Conservation (phyloP, 2,113 vertebrate species). For the Brachyistius frenatus region DNA sequence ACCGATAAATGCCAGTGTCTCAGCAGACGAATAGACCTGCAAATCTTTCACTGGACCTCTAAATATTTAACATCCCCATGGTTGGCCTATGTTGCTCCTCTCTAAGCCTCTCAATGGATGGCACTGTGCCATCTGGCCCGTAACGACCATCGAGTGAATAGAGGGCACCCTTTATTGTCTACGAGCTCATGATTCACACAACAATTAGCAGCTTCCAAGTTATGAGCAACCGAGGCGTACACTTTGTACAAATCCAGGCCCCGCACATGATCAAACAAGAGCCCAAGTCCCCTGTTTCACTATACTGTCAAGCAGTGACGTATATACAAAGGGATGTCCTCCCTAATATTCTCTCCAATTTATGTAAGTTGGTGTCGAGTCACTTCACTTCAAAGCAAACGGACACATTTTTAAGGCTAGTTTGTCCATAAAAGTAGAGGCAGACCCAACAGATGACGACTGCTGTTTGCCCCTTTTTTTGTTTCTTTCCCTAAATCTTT, state of each 20-base stretch:
- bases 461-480: neutral
- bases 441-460: neutral
- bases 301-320: neutral
- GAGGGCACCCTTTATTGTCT: constrained; percentile 71
- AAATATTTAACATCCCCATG: constrained; percentile 76
- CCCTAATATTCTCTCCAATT: neutral
- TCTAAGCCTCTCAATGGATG: constrained; percentile 74
- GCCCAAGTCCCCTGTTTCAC: neutral
- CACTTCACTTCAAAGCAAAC: neutral
- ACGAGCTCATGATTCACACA: constrained; percentile 66
- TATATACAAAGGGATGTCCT: neutral
- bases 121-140: constrained; percentile 77
- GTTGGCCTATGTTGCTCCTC: constrained; percentile 66
- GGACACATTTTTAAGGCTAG: neutral
- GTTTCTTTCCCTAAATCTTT: neutral
- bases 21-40: constrained; percentile 57
- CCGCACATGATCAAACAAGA: constrained; percentile 33
- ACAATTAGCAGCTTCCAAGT: constrained; percentile 75
- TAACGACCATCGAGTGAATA: constrained; percentile 60
- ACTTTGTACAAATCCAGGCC: constrained; percentile 38
- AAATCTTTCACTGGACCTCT: constrained; percentile 75
- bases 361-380: neutral
- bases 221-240: constrained; percentile 49
- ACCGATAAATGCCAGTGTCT: constrained; percentile 50
- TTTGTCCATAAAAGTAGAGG: neutral